Evolutionary conservation across 2,113 vertebrate genomes (phyloP).

Genomic region (Notiomystis cincta): DNA sequence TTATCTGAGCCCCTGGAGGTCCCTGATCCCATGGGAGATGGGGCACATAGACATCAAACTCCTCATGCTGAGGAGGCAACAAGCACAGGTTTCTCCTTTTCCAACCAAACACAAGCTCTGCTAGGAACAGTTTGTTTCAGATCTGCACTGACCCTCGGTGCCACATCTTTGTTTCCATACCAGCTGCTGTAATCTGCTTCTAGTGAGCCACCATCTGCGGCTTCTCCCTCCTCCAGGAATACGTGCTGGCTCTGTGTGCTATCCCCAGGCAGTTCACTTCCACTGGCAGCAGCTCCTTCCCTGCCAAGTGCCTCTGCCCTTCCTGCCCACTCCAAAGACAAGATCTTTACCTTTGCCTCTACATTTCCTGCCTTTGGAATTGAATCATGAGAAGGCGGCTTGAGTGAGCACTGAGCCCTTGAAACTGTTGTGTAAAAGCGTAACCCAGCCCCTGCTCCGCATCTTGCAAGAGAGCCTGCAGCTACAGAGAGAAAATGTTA

Average conservation of each 20-base stretch:
- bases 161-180: not conserved
- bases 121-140: not conserved
- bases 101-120: not conserved
- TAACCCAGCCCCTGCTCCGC: not conserved
- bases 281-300: not conserved
- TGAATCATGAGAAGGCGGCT: not conserved
- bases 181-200: not conserved
- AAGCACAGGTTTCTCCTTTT: not conserved
- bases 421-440: not conserved
- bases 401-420: not conserved
- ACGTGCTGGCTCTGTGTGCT: rapidly evolving
- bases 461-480: not conserved
- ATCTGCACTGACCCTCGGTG: not conserved
- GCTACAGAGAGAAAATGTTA: not conserved
- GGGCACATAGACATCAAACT: not conserved
- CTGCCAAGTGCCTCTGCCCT: not conserved
- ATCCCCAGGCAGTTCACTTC: not conserved
- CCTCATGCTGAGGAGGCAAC: not conserved
- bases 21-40: not conserved
- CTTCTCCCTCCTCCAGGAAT: not conserved
- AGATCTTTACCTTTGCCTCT: not conserved
- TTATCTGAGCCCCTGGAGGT: not conserved
- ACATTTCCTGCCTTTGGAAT: not conserved
- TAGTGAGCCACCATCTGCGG: not conserved
- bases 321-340: not conserved